Base-by-base conservation (phyloP, 92 coral and sea anemone genomes). In the Zoanthus sansibaricus region DNA sequence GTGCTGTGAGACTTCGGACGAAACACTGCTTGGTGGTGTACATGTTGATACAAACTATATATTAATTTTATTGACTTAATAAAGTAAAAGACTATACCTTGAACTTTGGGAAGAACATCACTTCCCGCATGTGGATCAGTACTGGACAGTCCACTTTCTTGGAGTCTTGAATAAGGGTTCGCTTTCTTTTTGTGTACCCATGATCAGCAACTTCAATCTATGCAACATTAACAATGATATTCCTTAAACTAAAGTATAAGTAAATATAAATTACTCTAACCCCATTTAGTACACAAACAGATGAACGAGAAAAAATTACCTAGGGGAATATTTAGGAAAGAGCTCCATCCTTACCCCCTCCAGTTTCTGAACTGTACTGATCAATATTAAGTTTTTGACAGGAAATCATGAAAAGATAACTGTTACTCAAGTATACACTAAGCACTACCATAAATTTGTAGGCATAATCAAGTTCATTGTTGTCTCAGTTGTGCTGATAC, bases 81-180 rank as follows among this genome's bases (percentile, higher is more conserved):
- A 56, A 56, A 56, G 75, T 71, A 71, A 30, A 17, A 18, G 32
- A 68, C 30, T 37, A 32, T 15, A 86, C 86, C 86, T 89, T 84
- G 82, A 64, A 89, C 51, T 76, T 37, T 5, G 91, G 92, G 58
- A 84, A 89, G 47, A 83, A 51, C 75, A 84, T 77, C 12, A 89
- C 88, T 64, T 89, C 88, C 1, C 86, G 25, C 80, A 89, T 78
- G 46, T 31, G 45, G 37, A 84, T 83, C 12, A 67, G 82, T 48
- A 86, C 92, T n/a, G 92, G 88, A 56, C 92, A 89, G 72, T 69
- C 89, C 73, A 89, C 18, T 68, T 89, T 89, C 49, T 89, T 89
- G 4, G 88, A 84, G 62, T 71, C 66, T 16, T 89, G 92, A 52
- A 71, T 58, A 46, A 82, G 82, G 59, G 58, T 55, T 17, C 69